phyloP scores from a whole-genome alignment of 2,113 vertebrate species.

The Ciconia maguari region DNA sequence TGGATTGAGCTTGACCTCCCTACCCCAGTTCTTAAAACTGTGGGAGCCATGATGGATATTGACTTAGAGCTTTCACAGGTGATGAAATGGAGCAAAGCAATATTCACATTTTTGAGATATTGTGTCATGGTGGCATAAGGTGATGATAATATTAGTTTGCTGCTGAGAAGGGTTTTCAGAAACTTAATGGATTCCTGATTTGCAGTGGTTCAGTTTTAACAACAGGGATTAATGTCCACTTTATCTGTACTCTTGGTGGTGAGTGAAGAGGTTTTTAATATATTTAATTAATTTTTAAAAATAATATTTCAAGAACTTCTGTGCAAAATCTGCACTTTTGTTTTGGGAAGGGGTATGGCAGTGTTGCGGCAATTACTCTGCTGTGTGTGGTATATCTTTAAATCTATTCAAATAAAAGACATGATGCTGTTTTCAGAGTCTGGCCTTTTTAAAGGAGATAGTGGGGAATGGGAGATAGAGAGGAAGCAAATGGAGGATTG shows the following conservation, averaged over 20 bases:
- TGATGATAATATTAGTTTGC: background rate
- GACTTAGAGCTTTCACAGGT: background rate
- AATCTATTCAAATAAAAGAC: background rate
- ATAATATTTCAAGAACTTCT: background rate
- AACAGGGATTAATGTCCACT: background rate
- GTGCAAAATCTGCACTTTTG: background rate
- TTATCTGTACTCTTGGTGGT: background rate
- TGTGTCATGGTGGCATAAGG: background rate
- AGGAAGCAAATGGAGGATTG: background rate
- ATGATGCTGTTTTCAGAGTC: background rate
- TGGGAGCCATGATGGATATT: background rate
- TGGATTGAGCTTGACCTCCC: background rate
- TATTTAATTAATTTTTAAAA: background rate
- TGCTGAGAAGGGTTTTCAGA: background rate
- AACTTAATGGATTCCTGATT: background rate
- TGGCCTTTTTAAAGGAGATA: background rate
- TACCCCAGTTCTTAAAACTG: background rate
- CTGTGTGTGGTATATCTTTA: background rate
- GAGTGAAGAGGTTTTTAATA: background rate
- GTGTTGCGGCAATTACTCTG: background rate
- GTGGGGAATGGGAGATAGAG: background rate
- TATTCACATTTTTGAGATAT: background rate
- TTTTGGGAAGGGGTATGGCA: background rate
- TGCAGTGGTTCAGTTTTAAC: background rate
- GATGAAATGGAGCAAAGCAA: background rate